Evolutionary conservation across 2,113 vertebrate species (phyloP).

Genomic region (Sapajus apella): DNA sequence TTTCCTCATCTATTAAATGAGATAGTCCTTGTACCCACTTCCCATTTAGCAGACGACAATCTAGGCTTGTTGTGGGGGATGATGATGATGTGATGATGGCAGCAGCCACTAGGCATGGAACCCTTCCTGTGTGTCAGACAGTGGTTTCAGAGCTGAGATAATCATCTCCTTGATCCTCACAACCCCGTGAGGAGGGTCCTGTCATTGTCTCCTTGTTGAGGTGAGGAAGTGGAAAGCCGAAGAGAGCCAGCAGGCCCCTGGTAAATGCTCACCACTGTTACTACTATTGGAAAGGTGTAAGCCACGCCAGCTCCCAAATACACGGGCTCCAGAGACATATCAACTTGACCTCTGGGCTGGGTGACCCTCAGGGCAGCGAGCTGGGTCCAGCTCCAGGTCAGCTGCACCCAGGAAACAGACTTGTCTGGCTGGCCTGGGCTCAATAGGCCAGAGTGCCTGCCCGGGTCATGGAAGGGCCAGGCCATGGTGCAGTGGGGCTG

Average conservation of each 20-base stretch:
- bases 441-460: neutral
- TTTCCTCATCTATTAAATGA: neutral
- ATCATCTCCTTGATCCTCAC: neutral
- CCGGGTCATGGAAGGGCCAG: neutral
- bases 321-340: neutral
- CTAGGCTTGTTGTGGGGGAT: neutral
- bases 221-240: neutral
- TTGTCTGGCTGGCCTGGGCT: neutral
- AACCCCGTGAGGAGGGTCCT: neutral
- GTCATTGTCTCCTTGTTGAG: neutral
- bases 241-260: too few species aligned
- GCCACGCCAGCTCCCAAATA: neutral
- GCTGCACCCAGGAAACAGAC: neutral
- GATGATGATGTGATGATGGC: fast-evolving
- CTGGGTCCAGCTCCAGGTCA: neutral
- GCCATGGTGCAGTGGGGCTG: neutral
- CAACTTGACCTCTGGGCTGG: neutral
- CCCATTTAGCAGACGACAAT: neutral
- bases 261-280: neutral
- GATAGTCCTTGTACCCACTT: neutral
- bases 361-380: neutral
- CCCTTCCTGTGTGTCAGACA: neutral
- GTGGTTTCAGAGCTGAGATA: neutral
- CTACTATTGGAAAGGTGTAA: neutral
- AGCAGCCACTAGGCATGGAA: fast-evolving